Base-by-base conservation (phyloP, 2,888 invertebrate genomes). In the Chaitophorus viminalis region DNA sequence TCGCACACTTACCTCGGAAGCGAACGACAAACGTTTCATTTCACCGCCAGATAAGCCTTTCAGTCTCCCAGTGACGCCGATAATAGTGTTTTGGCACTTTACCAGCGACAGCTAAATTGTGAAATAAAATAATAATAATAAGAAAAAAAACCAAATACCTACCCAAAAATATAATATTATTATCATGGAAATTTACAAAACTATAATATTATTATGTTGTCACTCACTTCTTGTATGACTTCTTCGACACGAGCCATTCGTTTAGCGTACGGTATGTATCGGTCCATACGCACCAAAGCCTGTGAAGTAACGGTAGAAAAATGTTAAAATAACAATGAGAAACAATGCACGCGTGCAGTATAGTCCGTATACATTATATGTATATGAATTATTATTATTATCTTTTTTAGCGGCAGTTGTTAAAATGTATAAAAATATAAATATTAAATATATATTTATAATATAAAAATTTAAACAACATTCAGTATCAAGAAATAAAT, bases 41-140 rank as follows among this genome's bases (percentile, higher is more conserved):
- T 99, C 99, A 0, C 99, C 99, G 0, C 99, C 99, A 0, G 98
- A 98, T 89, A 99, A 95, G 0, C 98, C 98, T 92, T 97, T 97
- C 70, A 96, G 92, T 33, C 96, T 92, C 0, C 98, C 98, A 0
- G 96, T 95, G 77, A 95, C 94, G 0, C 99, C 99, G 89, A 99
- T 99, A 72, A 95, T 93, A 21, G 97, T 98, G 91, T 98, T 94
- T 91, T 95, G 95, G 92, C 98, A 99, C 92, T 89, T 88, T 14
- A 75, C 89, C 31, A 89, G 81, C 9, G 89, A 79, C 29, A 89
- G 46, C 89, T 89, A 39, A 36, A 68, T 25, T 0, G 17, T 6
- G 9, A 8, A 54, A 75, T 39, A 72, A 76, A n/a, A 36, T 6
- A 68, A 70, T 21, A 65, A 39, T 21, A 76, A 83, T n/a, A n/a